Percentiles rank a stretch among this genome's conserved stretches.
Conservation (phyloP, 2,797 vertebrate genomes). For the Sebastes itinus region DNA sequence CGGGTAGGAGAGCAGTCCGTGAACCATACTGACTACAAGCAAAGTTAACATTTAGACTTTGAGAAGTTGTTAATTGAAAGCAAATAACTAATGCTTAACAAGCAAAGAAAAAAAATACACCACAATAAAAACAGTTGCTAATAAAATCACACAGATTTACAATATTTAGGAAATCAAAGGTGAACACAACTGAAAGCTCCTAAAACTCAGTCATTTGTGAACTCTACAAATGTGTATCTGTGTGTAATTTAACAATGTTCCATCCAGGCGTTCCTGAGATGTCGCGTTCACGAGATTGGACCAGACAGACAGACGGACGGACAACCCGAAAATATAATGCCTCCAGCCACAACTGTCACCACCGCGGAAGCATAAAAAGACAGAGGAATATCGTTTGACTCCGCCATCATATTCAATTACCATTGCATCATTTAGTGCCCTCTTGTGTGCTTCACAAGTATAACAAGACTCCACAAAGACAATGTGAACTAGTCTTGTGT, state of each 20-base stretch:
- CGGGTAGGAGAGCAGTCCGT: slow-evolving; percentile 9
- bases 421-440: slow-evolving; percentile 12
- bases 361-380: neutral
- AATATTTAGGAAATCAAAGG: neutral
- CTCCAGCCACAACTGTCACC: neutral
- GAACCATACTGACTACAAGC: neutral
- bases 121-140: neutral
- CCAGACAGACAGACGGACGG: too few species aligned
- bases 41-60: neutral
- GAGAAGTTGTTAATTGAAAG: neutral
- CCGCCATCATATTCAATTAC: neutral
- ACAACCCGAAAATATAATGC: neutral
- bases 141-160: neutral
- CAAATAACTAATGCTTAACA: neutral
- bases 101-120: too few species aligned
- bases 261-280: too few species aligned
- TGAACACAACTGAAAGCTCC: neutral
- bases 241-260: neutral
- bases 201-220: neutral
- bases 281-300: too few species aligned
- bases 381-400: neutral
- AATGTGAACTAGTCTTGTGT: neutral
- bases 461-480: neutral
- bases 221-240: neutral
- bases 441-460: slow-evolving; percentile 1